Base-by-base conservation (phyloP, 2,113 vertebrate species). In the Microcebus ravelobensis region DNA sequence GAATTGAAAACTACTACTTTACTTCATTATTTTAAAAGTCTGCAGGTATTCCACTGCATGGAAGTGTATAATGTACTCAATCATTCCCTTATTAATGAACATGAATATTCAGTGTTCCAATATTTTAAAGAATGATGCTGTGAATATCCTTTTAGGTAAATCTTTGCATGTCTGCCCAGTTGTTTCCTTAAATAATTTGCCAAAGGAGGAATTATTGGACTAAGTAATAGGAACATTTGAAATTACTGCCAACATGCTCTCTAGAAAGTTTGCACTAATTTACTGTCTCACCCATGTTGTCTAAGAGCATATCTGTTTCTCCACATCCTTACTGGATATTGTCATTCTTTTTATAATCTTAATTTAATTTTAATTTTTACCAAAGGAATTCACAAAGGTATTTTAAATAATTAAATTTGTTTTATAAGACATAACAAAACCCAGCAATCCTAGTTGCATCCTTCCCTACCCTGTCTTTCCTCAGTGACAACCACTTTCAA, bases 121-220 rank as follows among this genome's bases (percentile, higher is more conserved):
- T 79, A 71, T 76, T 88, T 93, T 80, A 95, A 81, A 92, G 52
- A 90, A 94, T 59, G 45, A 90, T 77, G 25, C 50, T n/a, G 18
- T 74, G 20, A 50, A 57, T 14, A 77, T n/a, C 4, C 8, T 93
- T 96, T 94, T 55, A 48, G 5, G 48, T 59, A 94, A 87, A 90
- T 77, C 34, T 92, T 90, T 93, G 87, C 36, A 59, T n/a, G 85
- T 74, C 34, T 67, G 8, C 55, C 17, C 20, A 87, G 12, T 61
- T 79, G 25, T 96, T 93, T 90, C 15, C 82, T 94, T 45, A 79
- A 83, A 74, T 87, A 89, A 85, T n/a, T 93, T 87, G 29, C 48
- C 20, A 48, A n/a, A 93, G 77, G 84, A 93, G 52, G 59, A 92
- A 82, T 29, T 79, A 4, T 50, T 95, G 34, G 21, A 31, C 7